Percentiles rank a stretch among this genome's conserved stretches.
Evolutionary conservation across 2,113 vertebrate genomes (phyloP).

Genomic region (Sebastes fasciatus): DNA sequence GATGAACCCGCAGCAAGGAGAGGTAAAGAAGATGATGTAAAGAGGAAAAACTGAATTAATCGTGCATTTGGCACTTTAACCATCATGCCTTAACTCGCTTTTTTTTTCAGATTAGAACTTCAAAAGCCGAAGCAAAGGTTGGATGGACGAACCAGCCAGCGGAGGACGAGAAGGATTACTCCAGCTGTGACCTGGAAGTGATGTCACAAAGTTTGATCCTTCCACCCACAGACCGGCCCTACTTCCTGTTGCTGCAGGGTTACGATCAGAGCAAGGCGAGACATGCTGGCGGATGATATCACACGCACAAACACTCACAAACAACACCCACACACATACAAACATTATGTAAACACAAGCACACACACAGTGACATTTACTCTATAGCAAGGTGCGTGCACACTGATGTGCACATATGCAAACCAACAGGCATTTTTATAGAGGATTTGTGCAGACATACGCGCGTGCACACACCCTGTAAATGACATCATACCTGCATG

Average conservation of each 20-base stretch:
- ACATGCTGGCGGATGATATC: constrained; percentile 76
- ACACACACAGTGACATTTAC: not conserved
- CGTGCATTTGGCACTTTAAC: not conserved
- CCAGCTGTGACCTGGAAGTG: constrained; percentile 87
- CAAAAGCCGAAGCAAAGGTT: constrained; percentile 72
- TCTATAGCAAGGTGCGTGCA: constrained; percentile 8
- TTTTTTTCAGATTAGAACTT: constrained; percentile 66
- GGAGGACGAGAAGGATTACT: constrained; percentile 80
- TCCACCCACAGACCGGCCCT: constrained; percentile 90
- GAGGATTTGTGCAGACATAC: constrained; percentile 30
- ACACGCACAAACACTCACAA: constrained; percentile 34
- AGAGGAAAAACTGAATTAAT: not conserved
- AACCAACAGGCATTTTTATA: constrained; percentile 37
- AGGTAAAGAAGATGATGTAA: constrained; percentile 64
- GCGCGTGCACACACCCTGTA: constrained; percentile 60
- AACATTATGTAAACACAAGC: constrained; percentile 50
- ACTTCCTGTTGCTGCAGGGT: constrained; percentile 92
- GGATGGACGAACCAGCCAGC: constrained; percentile 65
- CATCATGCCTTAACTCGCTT: not conserved
- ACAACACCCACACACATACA: constrained; percentile 54
- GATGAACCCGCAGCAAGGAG: constrained; percentile 81
- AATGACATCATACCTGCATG: constrained; percentile 85
- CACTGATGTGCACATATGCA: constrained; percentile 53
- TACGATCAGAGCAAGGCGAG: constrained; percentile 90
- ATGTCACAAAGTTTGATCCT: constrained; percentile 93